These are phyloP conservation scores for Schizopygopsis malacanthus DNA, from an alignment of 2,797 vertebrate species.

Conservation along the genomic window DNA sequence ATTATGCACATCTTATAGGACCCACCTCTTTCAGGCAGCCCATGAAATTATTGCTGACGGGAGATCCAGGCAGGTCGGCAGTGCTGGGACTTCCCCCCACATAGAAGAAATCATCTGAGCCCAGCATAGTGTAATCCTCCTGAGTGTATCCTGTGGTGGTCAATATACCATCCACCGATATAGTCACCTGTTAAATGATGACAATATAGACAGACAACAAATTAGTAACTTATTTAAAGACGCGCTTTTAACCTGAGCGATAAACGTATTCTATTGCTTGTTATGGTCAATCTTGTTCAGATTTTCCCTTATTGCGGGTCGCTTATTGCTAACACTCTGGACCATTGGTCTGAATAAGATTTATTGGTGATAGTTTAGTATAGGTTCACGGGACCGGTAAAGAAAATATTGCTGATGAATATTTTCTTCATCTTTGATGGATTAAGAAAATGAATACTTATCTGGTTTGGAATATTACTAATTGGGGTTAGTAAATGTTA, in stretches of 20 bases:
- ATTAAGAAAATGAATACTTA: slow-evolving; percentile 83
- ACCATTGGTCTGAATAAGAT: slow-evolving; percentile 72
- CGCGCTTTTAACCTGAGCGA: slow-evolving; percentile 41
- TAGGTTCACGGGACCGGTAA: slow-evolving; percentile 83
- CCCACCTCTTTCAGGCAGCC: slow-evolving; percentile 98
- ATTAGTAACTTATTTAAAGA: slow-evolving; percentile 63
- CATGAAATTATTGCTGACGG: slow-evolving; percentile 99
- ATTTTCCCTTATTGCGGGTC: slow-evolving; percentile 33
- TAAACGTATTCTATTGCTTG: slow-evolving; percentile 54
- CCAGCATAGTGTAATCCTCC: slow-evolving; percentile 99
- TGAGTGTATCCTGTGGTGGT: slow-evolving; percentile 99
- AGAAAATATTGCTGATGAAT: slow-evolving; percentile 83
- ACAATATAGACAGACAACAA: slow-evolving; percentile 89
- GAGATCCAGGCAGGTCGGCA: slow-evolving; percentile 96
- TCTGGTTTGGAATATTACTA: slow-evolving; percentile 77
- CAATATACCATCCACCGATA: slow-evolving; percentile 98
- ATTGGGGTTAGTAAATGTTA: slow-evolving; percentile 85
- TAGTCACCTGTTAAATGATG: slow-evolving; percentile 94
- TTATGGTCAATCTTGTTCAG: slow-evolving; percentile 50
- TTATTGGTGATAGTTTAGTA: slow-evolving; percentile 74
- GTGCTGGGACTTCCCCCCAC: slow-evolving; percentile 99
- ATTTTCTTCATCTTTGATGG: slow-evolving; percentile 89
- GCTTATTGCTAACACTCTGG: slow-evolving; percentile 63
- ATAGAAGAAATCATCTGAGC: slow-evolving; percentile 99
- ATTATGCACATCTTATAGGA: slow-evolving; percentile 7